phyloP scores from a whole-genome alignment of 1,140 invertebrate species.

The Caenorhabditis tropicalis region DNA sequence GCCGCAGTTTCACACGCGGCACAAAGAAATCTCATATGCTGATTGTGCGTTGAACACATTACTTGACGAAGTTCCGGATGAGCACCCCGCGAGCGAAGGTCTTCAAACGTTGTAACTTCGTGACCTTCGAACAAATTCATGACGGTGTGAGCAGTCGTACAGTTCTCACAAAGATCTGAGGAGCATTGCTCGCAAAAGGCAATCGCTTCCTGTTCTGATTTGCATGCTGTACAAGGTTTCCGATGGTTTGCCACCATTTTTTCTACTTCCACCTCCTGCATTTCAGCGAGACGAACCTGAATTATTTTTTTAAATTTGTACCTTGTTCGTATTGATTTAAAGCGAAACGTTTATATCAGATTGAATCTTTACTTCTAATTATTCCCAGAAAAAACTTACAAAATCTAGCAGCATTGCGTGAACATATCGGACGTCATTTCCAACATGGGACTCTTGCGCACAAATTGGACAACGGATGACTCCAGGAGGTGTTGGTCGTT shows the following conservation, averaged over 20 bases:
- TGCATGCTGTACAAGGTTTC: conserved; percentile 62
- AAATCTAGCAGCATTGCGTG: conserved; percentile 66
- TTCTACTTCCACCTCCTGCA: conserved; percentile 48
- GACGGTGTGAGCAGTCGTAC: conserved; percentile 87
- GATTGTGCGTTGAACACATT: conserved; percentile 42
- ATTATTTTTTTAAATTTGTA: too few relatives aligned
- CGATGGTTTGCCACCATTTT: conserved; percentile 6
- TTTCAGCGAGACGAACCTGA: conserved; percentile 47
- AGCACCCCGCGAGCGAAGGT: conserved; percentile 16
- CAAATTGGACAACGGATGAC: conserved; percentile 68
- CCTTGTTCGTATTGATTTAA: background rate
- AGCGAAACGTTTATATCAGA: too few relatives aligned
- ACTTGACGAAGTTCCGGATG: conserved; percentile 31
- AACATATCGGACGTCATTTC: conserved; percentile 68
- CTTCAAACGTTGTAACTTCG: conserved; percentile 50
- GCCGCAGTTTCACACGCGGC: conserved; percentile 49
- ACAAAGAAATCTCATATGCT: conserved; percentile 40
- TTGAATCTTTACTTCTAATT: too few relatives aligned
- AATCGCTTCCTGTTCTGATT: conserved; percentile 79
- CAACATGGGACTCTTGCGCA: conserved; percentile 62
- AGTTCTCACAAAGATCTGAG: conserved; percentile 81
- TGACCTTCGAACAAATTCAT: conserved; percentile 76
- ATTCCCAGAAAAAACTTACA: too few relatives aligned
- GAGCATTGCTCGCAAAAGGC: conserved; percentile 76
- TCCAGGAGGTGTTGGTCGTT: conserved; percentile 64